Conservation (phyloP, 2,888 invertebrate species). For the Punctoribates punctum region DNA sequence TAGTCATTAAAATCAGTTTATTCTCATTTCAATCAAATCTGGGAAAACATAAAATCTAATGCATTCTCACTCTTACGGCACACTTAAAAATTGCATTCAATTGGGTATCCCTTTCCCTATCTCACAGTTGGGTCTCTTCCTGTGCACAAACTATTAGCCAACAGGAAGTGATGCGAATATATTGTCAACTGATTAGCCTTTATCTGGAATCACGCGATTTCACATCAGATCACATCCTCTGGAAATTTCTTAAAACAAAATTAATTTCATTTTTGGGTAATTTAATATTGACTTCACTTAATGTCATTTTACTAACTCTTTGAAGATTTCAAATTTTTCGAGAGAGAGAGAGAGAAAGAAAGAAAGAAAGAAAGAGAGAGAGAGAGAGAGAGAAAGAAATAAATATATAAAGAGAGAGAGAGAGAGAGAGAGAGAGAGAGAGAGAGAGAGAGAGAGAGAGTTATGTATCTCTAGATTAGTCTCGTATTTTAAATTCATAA, state of each 20-base stretch:
- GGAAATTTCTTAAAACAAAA: not conserved
- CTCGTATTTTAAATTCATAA: not conserved
- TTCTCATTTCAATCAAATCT: too few relatives aligned
- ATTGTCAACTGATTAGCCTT: not conserved
- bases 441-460: not conserved
- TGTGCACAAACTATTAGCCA: conserved; percentile 1
- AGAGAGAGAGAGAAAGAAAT: too few relatives aligned
- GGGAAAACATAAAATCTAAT: not conserved
- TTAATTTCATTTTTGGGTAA: not conserved
- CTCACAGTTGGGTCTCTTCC: too few relatives aligned
- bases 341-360: too few relatives aligned
- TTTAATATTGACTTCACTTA: not conserved
- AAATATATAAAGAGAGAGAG: not conserved
- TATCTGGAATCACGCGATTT: not conserved
- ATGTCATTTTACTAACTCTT: not conserved
- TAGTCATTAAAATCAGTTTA: conserved; percentile 23
- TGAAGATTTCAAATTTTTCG: not conserved
- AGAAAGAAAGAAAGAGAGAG: too few relatives aligned
- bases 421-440: conserved; percentile 4
- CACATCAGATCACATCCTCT: not conserved
- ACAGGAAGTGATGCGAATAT: conserved; percentile 16
- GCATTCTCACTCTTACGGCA: not conserved
- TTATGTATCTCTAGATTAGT: not conserved
- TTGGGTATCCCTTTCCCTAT: too few relatives aligned
- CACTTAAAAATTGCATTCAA: not conserved